Conservation (phyloP, 2,797 vertebrate species). For the Nannoperca australis region DNA sequence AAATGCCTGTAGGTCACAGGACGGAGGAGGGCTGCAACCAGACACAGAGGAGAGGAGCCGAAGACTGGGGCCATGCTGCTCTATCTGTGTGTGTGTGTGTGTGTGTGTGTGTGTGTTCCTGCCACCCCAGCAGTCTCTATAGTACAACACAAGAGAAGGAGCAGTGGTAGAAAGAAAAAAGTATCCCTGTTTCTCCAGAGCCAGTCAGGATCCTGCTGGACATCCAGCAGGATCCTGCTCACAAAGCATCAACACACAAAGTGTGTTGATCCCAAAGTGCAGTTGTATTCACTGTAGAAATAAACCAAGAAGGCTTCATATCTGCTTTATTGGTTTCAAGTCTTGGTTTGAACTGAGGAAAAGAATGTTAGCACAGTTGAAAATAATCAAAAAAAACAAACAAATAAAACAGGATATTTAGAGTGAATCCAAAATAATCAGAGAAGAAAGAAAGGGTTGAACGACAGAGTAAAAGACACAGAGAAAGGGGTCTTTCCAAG, state of each 20-base stretch:
- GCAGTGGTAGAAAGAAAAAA: neutral
- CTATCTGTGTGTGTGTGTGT: constrained; percentile 25
- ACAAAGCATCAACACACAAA: no score
- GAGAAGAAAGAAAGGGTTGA: neutral
- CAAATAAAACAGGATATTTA: neutral
- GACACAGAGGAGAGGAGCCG: constrained; percentile 51
- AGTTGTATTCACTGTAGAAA: no score
- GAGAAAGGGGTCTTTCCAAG: neutral
- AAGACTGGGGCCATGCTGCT: constrained; percentile 21
- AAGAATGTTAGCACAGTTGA: no score
- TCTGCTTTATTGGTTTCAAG: neutral
- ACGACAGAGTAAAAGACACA: no score
- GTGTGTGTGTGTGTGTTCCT: constrained; percentile 23
- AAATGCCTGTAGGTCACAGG: constrained; percentile 87
- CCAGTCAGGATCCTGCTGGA: constrained; percentile 4
- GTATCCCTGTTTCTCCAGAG: constrained; percentile 4
- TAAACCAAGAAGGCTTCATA: neutral
- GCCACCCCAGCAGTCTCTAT: constrained; percentile 40
- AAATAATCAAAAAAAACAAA: no score
- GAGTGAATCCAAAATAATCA: neutral
- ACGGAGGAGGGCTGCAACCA: constrained; percentile 81
- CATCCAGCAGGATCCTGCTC: no score
- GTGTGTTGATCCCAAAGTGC: neutral
- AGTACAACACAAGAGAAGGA: constrained; percentile 14
- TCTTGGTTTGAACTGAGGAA: no score